phyloP scores from a whole-genome alignment of 1,140 invertebrate species.

The Drosophila elegans region DNA sequence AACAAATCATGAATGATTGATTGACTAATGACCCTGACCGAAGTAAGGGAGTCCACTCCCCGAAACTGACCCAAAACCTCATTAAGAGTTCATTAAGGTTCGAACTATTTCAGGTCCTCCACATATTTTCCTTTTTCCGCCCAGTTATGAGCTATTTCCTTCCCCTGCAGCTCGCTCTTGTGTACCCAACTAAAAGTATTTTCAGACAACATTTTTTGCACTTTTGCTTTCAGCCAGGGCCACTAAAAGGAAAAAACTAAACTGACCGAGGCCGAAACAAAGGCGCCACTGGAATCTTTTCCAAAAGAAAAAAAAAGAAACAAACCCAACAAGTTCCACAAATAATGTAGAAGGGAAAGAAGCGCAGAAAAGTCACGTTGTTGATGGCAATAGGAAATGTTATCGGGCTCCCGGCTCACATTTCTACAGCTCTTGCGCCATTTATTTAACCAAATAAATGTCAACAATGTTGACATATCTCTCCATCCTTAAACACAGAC shows the following conservation, averaged over 20 bases:
- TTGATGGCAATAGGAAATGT: constrained; percentile 11
- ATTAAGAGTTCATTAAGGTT: constrained; percentile 54
- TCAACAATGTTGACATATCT: constrained; percentile 42
- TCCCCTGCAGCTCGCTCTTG: constrained; percentile 23
- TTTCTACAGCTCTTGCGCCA: constrained; percentile 22
- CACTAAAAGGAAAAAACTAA: constrained; percentile 28
- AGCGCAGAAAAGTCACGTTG: constrained; percentile 4
- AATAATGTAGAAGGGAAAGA: constrained; percentile 1
- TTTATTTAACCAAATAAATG: constrained; percentile 47
- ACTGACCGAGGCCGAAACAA: constrained; percentile 38
- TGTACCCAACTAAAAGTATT: constrained; percentile 21
- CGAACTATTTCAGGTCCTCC: constrained; percentile 2
- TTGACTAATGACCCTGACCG: constrained; percentile 16
- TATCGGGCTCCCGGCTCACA: constrained; percentile 7
- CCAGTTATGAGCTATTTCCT: constrained; percentile 32
- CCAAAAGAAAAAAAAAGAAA: neutral
- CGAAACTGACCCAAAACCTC: constrained; percentile 9
- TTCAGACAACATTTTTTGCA: constrained; percentile 48
- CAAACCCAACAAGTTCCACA: constrained; percentile 31
- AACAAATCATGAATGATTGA: constrained; percentile 53
- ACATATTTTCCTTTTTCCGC: constrained; percentile 8
- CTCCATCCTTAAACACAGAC: neutral
- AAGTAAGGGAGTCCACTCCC: neutral
- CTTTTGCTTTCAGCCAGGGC: constrained; percentile 59
- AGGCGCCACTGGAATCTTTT: constrained; percentile 36